Evolutionary conservation across 1,140 invertebrate species (phyloP).

Genomic region (Zaprionus camerounensis): DNA sequence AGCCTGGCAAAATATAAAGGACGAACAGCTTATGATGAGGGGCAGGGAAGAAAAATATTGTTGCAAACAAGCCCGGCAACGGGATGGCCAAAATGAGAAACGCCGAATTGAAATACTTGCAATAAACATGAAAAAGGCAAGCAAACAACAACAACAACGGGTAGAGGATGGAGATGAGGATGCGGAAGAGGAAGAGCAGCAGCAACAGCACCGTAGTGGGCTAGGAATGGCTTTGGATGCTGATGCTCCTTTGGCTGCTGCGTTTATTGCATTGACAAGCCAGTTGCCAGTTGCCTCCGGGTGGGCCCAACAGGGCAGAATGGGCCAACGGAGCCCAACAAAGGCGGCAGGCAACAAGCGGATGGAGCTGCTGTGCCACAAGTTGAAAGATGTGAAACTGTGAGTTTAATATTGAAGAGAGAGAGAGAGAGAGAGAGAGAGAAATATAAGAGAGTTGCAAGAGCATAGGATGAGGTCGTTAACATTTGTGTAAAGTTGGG

Average conservation of each 20-base stretch:
- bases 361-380: conserved; percentile 39
- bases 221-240: conserved; percentile 28
- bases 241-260: conserved; percentile 69
- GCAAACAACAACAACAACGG: conserved; percentile 21
- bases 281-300: conserved; percentile 43
- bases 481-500: conserved; percentile 7
- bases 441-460: conserved; percentile 2
- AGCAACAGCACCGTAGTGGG: conserved; percentile 16
- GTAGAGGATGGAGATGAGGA: not conserved
- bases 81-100: conserved; percentile 52
- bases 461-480: conserved; percentile 3
- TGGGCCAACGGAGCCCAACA: conserved; percentile 33
- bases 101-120: conserved; percentile 76
- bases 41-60: conserved; percentile 21
- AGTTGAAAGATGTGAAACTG: conserved; percentile 58
- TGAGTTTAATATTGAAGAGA: conserved; percentile 61
- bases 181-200: not conserved
- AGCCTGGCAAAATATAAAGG: conserved; percentile 26
- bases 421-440: conserved; percentile 49
- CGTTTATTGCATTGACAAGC: conserved; percentile 80
- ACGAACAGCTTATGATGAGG: not conserved
- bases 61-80: conserved; percentile 42
- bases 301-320: conserved; percentile 12
- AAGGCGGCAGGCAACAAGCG: conserved; percentile 52
- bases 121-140: conserved; percentile 76